Percentiles rank a stretch among this genome's conserved stretches.
phyloP scores from a whole-genome alignment of 1,140 invertebrate genomes.

The Tetragnatha versicolor region DNA sequence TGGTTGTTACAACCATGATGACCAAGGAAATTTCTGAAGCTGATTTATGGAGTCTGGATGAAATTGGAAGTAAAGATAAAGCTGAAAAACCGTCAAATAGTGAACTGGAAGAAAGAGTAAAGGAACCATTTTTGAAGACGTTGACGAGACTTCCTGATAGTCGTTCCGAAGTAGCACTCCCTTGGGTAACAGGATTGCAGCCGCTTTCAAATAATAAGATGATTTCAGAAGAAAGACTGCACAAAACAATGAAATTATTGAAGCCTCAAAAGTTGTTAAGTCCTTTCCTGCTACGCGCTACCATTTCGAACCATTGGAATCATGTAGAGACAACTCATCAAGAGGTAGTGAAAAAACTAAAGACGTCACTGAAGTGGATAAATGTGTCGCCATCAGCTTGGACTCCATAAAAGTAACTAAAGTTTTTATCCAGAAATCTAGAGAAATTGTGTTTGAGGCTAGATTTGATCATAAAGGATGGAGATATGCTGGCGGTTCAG shows the following conservation, averaged over 20 bases:
- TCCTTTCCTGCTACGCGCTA: not conserved
- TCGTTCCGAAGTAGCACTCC: not conserved
- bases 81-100: not conserved
- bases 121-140: not conserved
- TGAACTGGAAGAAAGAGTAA: not conserved
- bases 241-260: not conserved
- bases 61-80: not conserved
- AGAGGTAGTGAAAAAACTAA: not conserved
- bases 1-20: not conserved
- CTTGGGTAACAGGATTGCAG: too few species aligned
- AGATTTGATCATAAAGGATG: conserved; percentile 2
- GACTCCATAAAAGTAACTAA: not conserved
- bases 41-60: not conserved
- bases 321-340: not conserved
- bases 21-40: not conserved
- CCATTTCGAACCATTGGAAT: not conserved
- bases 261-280: not conserved
- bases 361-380: conserved; percentile 11
- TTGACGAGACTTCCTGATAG: too few species aligned
- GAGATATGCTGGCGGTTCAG: too few species aligned
- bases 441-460: not conserved
- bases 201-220: too few species aligned
- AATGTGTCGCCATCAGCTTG: conserved; percentile 12
- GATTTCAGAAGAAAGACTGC: not conserved
- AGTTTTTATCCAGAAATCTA: too few species aligned